Evolutionary conservation across 2,888 invertebrate genomes (phyloP).

Genomic region (Metopia argyrocephala): DNA sequence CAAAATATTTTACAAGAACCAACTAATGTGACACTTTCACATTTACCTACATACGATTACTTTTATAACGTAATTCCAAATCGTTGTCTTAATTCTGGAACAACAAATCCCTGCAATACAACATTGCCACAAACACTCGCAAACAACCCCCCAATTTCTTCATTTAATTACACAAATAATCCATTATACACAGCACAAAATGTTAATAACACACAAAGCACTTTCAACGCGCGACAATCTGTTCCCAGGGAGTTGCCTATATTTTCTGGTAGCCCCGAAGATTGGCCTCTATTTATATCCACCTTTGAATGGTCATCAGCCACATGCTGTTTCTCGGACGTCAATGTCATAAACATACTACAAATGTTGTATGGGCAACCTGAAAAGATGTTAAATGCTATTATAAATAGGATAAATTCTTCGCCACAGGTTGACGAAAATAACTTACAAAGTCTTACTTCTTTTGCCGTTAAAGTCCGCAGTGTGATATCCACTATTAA

Average conservation of each 20-base stretch:
- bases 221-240: constrained; percentile 8
- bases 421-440: too few relatives aligned
- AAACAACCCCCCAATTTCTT: background rate
- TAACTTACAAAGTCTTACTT: too few relatives aligned
- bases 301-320: constrained; percentile 29
- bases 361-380: constrained; percentile 34
- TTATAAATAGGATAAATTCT: constrained; percentile 31
- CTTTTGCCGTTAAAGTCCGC: background rate
- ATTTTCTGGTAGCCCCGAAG: constrained; percentile 35
- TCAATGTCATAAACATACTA: background rate
- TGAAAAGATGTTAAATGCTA: constrained; percentile 25
- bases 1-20: background rate
- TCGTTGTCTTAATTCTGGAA: background rate
- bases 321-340: constrained; percentile 8
- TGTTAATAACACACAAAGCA: constrained; percentile 6
- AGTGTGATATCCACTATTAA: background rate
- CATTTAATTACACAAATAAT: background rate
- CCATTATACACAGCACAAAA: background rate
- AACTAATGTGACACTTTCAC: constrained; percentile 1
- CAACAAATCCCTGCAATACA: background rate
- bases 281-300: constrained; percentile 27
- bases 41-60: background rate
- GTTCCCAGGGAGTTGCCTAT: constrained; percentile 26
- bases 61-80: background rate
- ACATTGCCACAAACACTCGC: background rate